Evolutionary conservation across 2,113 vertebrate genomes (phyloP), one percentile per base, ranked within the genome.

Genomic region (Arvicanthis niloticus): DNA sequence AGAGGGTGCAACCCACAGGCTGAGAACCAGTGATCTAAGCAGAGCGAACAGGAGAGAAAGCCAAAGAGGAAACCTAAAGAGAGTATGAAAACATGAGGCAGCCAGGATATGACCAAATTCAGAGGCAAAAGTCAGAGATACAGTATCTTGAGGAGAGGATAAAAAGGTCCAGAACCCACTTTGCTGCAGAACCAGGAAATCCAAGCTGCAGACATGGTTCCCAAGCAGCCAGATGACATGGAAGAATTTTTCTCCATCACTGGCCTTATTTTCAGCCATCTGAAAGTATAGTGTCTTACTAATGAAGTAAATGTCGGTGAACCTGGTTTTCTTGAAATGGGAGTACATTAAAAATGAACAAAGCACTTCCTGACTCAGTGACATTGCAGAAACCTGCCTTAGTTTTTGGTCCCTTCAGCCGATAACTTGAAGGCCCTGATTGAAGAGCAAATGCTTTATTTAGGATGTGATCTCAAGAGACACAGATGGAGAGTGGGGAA

Each of bases 381-480:
- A 72, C 80, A 42, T 95, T 53, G 2, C 51, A 94, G 65, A 88
- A 29, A 48, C 51, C 56, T 80, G 72, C 31, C 34, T 82, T 68
- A 77, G 80, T 15, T 90, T 85, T 77, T 60, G 42, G 42, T 91
- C 91, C 92, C 62, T 95, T 58, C n/a, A 95, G 53, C 95, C 82
- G 60, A 88, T 75, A 78, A 91, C 75, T 76, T 56, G 7, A 24
- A 81, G 22, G 91, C 85, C 75, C 76, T 12, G 56, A 92, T 45
- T 87, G 0, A 0, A 94, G 62, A 87, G 3, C 60, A 94, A 62
- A 51, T 67, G 45, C 89, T 67, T 92, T 88, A 70, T 88, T 96
- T 96, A 88, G 91, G 80, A 90, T 85, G 68, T 45, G 67, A 93
- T 84, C 60, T 88, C 78, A 93, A 48, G 53, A 89, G 92, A 70